Evolutionary conservation across 2,888 invertebrate species (phyloP), one percentile per base, ranked within the genome.

Genomic region (Omphaloscelis lunosa): DNA sequence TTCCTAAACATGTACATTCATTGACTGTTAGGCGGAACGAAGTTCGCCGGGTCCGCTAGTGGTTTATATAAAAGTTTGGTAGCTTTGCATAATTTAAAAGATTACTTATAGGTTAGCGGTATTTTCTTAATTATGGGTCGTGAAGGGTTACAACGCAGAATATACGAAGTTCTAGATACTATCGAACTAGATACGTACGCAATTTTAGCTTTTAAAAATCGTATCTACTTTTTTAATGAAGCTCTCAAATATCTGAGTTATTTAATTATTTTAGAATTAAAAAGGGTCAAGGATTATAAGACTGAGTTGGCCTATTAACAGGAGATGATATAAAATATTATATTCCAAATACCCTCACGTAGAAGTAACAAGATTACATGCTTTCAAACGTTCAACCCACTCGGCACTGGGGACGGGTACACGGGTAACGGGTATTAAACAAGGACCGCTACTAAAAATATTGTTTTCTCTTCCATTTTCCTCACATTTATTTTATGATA

Each of bases 401-500:
- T 67, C 72, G 73, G 71, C 66, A 23, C 59, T 1, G 62, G 73
- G 61, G 48, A 12, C 53, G 66, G 53, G 61, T n/a, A 27, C 20
- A 12, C 58, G 77, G 48, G 51, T 72, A 61, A 53, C 73, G 51
- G 59, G 59, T 58, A 71, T 53, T 79, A 79, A 75, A 69, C 70
- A 63, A 58, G 68, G 72, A 61, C 67, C 62, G 63, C 62, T 74
- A 75, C 81, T 81, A 81, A 77, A 83, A 86, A 87, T 86, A 86
- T 85, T 81, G 83, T 78, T 78, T 83, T 77, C 75, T 81, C 39
- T 56, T 72, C 58, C 72, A 85, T 87, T 82, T 83, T 61, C 73
- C 72, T 48, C 77, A 74, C 84, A 82, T 84, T 87, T 82, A 84
- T 69, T 87, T 87, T 84, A 87, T 77, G 87, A 84, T 77, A 72